phyloP scores from a whole-genome alignment of 2,113 vertebrate species.

The Centropristis striata region DNA sequence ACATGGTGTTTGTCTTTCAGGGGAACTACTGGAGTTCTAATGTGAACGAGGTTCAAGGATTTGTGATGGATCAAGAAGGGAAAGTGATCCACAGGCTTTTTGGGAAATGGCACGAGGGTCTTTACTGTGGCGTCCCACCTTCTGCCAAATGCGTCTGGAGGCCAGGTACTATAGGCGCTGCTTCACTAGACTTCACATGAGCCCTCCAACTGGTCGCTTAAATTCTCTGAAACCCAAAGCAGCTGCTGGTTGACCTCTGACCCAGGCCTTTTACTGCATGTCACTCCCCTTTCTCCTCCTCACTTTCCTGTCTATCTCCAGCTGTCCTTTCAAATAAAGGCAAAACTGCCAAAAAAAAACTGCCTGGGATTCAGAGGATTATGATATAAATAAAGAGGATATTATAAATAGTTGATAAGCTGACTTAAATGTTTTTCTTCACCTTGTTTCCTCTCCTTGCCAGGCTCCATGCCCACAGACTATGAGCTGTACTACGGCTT shows the following conservation, averaged over 20 bases:
- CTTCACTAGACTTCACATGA: not conserved
- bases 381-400: too few relatives aligned
- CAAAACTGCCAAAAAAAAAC: too few relatives aligned
- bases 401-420: too few relatives aligned
- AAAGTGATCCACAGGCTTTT: slow-evolving; percentile 97
- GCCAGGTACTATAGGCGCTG: slow-evolving; percentile 87
- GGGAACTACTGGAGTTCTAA: slow-evolving; percentile 99
- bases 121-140: slow-evolving; percentile 95
- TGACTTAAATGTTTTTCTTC: not conserved
- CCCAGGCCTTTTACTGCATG: too few relatives aligned
- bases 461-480: slow-evolving; percentile 98
- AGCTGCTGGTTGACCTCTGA: too few relatives aligned
- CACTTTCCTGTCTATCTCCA: too few relatives aligned
- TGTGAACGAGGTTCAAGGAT: slow-evolving; percentile 97
- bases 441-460: slow-evolving; percentile 6
- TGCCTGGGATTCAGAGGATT: too few relatives aligned
- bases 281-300: too few relatives aligned
- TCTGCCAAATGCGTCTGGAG: slow-evolving; percentile 99
- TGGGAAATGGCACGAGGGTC: slow-evolving; percentile 98
- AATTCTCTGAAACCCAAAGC: not conserved
- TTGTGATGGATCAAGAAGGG: slow-evolving; percentile 98
- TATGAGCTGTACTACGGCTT: slow-evolving; percentile 98
- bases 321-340: too few relatives aligned
- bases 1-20: slow-evolving; percentile 75
- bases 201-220: not conserved